Percentiles rank a stretch among this genome's conserved stretches.
phyloP scores from a whole-genome alignment of 2,797 vertebrate genomes.

The Chromis chromis region DNA sequence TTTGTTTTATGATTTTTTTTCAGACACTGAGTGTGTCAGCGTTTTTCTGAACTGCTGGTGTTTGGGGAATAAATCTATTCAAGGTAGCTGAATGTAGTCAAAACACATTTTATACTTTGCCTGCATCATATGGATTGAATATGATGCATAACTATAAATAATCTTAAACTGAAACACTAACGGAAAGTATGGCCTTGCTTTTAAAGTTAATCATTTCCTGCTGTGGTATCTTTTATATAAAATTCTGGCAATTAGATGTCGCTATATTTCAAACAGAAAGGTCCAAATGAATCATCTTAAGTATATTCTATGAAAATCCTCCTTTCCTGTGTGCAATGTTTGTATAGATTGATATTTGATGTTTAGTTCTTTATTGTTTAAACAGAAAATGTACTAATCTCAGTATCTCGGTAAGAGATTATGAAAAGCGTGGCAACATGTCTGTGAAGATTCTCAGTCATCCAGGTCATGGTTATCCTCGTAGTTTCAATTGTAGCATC shows the following conservation, averaged over 20 bases:
- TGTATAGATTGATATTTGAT: background rate
- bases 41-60: background rate
- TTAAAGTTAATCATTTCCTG: background rate
- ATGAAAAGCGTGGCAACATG: too few relatives aligned
- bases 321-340: background rate
- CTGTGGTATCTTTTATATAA: too few relatives aligned
- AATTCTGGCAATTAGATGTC: background rate
- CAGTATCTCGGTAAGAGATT: background rate
- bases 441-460: too few relatives aligned
- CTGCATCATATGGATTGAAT: background rate
- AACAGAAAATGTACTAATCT: background rate
- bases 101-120: background rate
- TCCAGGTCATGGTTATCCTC: too few relatives aligned
- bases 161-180: background rate
- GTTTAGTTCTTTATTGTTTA: background rate
- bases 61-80: background rate
- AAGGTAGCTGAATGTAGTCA: background rate
- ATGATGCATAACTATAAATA: background rate
- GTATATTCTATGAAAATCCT: background rate
- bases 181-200: background rate
- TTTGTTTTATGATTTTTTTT: slow-evolving; percentile 3
- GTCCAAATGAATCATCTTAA: too few relatives aligned
- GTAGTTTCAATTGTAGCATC: too few relatives aligned
- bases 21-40: background rate
- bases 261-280: background rate